These are phyloP conservation scores for Spheniscus humboldti DNA, from an alignment of 2,797 vertebrate species.

Conservation along the genomic window DNA sequence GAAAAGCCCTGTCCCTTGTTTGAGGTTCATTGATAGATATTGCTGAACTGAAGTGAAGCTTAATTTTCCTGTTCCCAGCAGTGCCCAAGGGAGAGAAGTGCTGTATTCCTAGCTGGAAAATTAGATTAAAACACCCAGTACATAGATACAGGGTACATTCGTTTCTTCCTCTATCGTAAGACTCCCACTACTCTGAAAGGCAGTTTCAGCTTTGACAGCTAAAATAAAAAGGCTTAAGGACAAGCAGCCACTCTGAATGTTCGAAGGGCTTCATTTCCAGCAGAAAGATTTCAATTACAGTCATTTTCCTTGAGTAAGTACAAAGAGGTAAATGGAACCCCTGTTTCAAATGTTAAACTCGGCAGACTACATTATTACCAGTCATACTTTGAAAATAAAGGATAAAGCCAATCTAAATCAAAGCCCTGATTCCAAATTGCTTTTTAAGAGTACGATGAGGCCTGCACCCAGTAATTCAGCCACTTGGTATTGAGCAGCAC, in stretches of 20 bases:
- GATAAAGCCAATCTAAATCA: constrained; percentile 58
- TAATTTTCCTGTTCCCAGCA: constrained; percentile 17
- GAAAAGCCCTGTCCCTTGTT: background rate
- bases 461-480: constrained; percentile 43
- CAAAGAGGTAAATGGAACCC: constrained; percentile 64
- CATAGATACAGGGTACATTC: background rate
- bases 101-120: constrained; percentile 43
- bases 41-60: background rate
- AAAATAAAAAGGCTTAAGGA: constrained; percentile 63
- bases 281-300: constrained; percentile 67
- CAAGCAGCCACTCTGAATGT: constrained; percentile 51
- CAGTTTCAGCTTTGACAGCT: constrained; percentile 63
- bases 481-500: background rate
- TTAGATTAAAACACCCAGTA: constrained; percentile 38
- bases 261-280: constrained; percentile 59
- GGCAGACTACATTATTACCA: constrained; percentile 33
- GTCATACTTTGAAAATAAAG: constrained; percentile 47
- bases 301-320: constrained; percentile 55
- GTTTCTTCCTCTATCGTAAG: background rate
- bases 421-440: constrained; percentile 36
- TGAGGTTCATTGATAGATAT: background rate
- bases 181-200: constrained; percentile 13
- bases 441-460: constrained; percentile 38
- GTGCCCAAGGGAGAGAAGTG: constrained; percentile 16
- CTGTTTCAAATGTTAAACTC: constrained; percentile 58